Base-by-base conservation (phyloP, 92 coral and sea anemone genomes). In the Zoanthus sansibaricus region DNA sequence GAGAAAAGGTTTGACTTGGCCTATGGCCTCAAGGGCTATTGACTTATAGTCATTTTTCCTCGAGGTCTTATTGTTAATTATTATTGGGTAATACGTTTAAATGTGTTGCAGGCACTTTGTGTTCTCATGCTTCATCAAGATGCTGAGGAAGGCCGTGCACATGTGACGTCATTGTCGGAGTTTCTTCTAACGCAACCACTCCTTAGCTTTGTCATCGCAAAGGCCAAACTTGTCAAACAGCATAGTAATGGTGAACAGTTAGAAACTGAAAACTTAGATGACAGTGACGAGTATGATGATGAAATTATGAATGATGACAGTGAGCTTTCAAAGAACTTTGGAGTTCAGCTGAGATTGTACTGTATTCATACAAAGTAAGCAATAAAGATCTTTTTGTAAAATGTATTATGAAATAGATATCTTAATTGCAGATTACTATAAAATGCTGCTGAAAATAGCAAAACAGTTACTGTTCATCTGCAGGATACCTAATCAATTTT, bases 121-220 rank as follows among this genome's bases (percentile, higher is more conserved):
- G 87, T 95, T 9, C 91, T 97, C 54, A 91, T 97, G 78, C 68
- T 97, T 12, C 99, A 97, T 76, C 98, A 97, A 93, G 94, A 97
- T 86, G 71, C 90, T 32, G 93, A 89, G 6, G 93, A 93, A 84
- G 99, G 99, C 4, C 91, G 86, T 61, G 99, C 99, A n/a, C 99
- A 97, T 20, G 91, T 97, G 83, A 90, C 98, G 0, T 97, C 99
- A 12, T 89, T 97, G 72, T 93, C 99, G 14, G 94, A 97, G 83
- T 97, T 97, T 58, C 95, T 82, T 16, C 98, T 97, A 48, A 95
- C 99, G 2, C 99, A 97, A 21, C 98, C 99, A 14, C 94, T 95
- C 18, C 93, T 97, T 8, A 97, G 99, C 72, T 97, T 97, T 76
- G 93, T 93, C 64, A 92, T 97, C 56, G 91, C 97, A 25, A 88